Evolutionary conservation across 2,888 invertebrate genomes (phyloP).

Genomic region (Sinhomidia bicolor): DNA sequence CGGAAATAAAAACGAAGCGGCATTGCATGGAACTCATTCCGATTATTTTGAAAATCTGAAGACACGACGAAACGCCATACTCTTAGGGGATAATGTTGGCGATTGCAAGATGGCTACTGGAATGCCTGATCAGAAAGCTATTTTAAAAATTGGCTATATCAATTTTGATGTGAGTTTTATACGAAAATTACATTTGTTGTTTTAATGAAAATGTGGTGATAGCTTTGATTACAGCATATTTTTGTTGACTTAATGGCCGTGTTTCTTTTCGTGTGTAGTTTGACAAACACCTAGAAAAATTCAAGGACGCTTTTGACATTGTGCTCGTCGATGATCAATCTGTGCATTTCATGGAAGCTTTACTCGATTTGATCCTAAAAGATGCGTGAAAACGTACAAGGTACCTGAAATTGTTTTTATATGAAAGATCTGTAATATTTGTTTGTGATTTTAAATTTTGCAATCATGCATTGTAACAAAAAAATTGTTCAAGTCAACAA

Average conservation of each 20-base stretch:
- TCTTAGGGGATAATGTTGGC: constrained; percentile 96
- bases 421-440: neutral
- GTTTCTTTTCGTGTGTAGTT: constrained; percentile 82
- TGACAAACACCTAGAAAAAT: constrained; percentile 87
- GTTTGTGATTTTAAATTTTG: neutral
- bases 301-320: constrained; percentile 92
- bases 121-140: constrained; percentile 87
- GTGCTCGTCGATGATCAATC: constrained; percentile 95
- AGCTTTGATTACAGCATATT: neutral
- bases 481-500: too few species aligned
- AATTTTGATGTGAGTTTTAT: constrained; percentile 86
- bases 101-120: constrained; percentile 97
- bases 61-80: constrained; percentile 89
- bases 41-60: constrained; percentile 80
- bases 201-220: neutral
- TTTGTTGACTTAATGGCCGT: constrained; percentile 2
- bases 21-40: constrained; percentile 82
- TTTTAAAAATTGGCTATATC: constrained; percentile 95
- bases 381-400: too few species aligned
- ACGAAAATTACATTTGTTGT: neutral
- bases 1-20: constrained; percentile 96
- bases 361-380: constrained; percentile 63
- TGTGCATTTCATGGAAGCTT: constrained; percentile 84
- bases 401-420: too few species aligned
- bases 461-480: neutral